These are phyloP conservation scores for Formica aserva DNA, from an alignment of 2,888 invertebrate genomes.

Conservation along the genomic window DNA sequence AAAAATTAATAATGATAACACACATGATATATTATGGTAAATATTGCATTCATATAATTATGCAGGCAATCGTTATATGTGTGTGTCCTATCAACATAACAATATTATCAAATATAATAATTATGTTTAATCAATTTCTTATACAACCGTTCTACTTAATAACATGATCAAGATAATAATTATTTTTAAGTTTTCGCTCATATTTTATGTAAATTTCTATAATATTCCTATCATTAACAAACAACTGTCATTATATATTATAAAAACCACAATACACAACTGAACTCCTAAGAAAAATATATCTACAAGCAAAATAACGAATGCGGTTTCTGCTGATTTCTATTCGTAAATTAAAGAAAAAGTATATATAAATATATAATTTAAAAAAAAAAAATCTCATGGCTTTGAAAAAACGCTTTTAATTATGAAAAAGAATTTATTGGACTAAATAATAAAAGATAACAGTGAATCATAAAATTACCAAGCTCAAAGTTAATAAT, in stretches of 20 bases:
- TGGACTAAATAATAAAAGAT: neutral
- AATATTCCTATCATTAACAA: neutral
- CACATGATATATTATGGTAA: neutral
- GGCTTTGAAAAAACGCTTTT: neutral
- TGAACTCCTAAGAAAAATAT: neutral
- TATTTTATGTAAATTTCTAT: neutral
- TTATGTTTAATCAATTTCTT: neutral
- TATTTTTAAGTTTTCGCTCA: neutral
- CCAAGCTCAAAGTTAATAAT: neutral
- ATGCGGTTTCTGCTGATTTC: neutral
- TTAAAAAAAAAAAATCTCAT: neutral
- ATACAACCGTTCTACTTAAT: neutral
- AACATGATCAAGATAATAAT: neutral
- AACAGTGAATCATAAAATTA: neutral
- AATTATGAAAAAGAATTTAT: neutral
- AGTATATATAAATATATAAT: neutral
- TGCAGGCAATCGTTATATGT: neutral
- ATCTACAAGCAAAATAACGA: neutral
- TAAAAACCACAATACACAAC: neutral
- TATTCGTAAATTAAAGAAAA: constrained; percentile 5
- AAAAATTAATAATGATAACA: constrained; percentile 4
- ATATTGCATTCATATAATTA: constrained; percentile 9
- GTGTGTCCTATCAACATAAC: neutral
- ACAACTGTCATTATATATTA: neutral
- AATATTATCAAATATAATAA: constrained; percentile 9